A percentile compares a stretch with the other conserved stretches of the same genome.
Conservation (phyloP, 1,140 invertebrate species). For the Battus philenor region DNA sequence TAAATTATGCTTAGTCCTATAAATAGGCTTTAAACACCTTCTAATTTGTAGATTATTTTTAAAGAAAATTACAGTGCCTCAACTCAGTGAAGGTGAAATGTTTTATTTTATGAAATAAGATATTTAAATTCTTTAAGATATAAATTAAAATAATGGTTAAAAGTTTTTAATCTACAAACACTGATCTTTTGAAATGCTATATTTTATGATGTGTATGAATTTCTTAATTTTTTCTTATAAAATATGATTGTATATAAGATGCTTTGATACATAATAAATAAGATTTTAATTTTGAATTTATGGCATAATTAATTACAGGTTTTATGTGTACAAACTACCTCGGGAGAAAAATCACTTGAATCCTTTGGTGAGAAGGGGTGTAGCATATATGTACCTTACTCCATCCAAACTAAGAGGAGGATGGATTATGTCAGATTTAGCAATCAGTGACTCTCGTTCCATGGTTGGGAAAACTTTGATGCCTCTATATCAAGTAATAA, state of each 20-base stretch:
- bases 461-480: constrained; percentile 84
- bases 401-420: constrained; percentile 75
- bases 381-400: constrained; percentile 86
- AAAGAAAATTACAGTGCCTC: too few relatives aligned
- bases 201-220: constrained; percentile 10
- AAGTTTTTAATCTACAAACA: too few relatives aligned
- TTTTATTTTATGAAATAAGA: too few relatives aligned
- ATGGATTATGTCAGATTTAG: constrained; percentile 83
- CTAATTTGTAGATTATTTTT: too few relatives aligned
- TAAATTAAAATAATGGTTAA: too few relatives aligned
- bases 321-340: constrained; percentile 89
- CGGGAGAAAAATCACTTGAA: constrained; percentile 77
- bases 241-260: too few relatives aligned
- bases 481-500: constrained; percentile 77
- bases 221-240: constrained; percentile 19
- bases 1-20: too few relatives aligned
- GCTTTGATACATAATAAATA: neutral
- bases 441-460: constrained; percentile 83
- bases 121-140: too few relatives aligned
- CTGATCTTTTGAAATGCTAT: too few relatives aligned
- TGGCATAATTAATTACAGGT: constrained; percentile 77
- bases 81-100: too few relatives aligned
- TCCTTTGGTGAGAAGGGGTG: constrained; percentile 77
- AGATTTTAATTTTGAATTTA: too few relatives aligned
- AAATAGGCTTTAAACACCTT: too few relatives aligned